Percentiles rank a stretch among this genome's conserved stretches.
These are phyloP conservation scores for Cotesia vestalis DNA, from an alignment of 1,140 invertebrate species.

Conservation along the genomic window DNA sequence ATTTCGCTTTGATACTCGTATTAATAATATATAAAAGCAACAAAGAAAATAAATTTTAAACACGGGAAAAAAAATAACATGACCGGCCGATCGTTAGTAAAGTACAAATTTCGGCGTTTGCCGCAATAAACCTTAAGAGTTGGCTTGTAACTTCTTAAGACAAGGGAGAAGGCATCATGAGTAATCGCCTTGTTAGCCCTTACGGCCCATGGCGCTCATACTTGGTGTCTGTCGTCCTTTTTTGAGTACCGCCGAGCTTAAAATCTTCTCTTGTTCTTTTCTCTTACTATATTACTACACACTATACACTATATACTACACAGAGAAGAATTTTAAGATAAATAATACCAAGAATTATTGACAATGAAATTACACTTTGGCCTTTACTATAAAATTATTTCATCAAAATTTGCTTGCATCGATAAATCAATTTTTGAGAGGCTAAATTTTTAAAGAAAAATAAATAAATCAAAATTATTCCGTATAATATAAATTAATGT, in stretches of 20 bases:
- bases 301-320: no score
- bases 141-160: constrained; percentile 64
- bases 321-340: no score
- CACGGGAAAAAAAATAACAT: constrained; percentile 41
- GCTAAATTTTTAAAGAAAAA: no score
- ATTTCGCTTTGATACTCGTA: background rate
- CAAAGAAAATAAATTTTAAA: background rate
- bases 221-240: constrained; percentile 44
- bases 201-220: constrained; percentile 61
- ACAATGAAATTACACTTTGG: no score
- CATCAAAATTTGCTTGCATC: no score
- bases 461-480: no score
- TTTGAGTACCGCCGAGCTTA: no score
- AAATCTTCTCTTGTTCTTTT: constrained; percentile 19
- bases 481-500: constrained; percentile 12
- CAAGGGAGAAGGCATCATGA: constrained; percentile 54
- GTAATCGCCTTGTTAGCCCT: constrained; percentile 67
- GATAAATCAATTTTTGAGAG: no score
- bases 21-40: background rate
- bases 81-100: constrained; percentile 58
- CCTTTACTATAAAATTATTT: no score
- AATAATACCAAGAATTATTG: no score
- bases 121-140: constrained; percentile 62
- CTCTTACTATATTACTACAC: background rate
- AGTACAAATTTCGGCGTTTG: constrained; percentile 67